Percentiles rank a stretch among this genome's conserved stretches.
phyloP scores from a whole-genome alignment of 2,113 vertebrate species.

The Grantiella picta region DNA sequence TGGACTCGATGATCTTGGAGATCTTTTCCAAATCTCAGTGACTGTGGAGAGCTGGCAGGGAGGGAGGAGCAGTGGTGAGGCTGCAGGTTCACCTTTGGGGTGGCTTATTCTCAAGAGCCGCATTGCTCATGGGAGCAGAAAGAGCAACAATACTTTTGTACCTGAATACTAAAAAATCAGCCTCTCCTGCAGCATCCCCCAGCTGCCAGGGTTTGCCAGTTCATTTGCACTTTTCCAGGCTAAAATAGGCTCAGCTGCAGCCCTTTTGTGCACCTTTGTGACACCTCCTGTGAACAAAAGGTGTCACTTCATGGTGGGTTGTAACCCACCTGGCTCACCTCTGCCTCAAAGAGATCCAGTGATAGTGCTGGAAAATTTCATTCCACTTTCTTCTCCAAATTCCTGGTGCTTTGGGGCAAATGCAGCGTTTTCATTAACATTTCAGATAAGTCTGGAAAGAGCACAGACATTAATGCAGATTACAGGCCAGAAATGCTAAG shows the following conservation, averaged over 20 bases:
- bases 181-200: neutral
- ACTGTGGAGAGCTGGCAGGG: neutral
- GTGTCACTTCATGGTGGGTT: neutral
- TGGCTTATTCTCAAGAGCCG: neutral
- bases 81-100: rapidly evolving
- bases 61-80: neutral
- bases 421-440: constrained; percentile 51
- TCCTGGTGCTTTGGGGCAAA: constrained; percentile 38
- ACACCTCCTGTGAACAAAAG: neutral
- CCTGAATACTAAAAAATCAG: neutral
- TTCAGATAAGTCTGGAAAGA: constrained; percentile 52
- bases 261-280: neutral
- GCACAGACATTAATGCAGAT: constrained; percentile 33
- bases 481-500: constrained; percentile 44
- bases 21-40: neutral
- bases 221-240: neutral
- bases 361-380: neutral
- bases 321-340: neutral
- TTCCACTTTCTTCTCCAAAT: neutral
- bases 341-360: neutral
- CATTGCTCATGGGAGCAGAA: neutral
- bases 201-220: neutral
- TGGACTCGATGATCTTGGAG: neutral
- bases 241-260: neutral
- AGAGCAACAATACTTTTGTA: neutral